Conservation (phyloP, 1,140 invertebrate genomes). For the Chlorops oryzae region DNA sequence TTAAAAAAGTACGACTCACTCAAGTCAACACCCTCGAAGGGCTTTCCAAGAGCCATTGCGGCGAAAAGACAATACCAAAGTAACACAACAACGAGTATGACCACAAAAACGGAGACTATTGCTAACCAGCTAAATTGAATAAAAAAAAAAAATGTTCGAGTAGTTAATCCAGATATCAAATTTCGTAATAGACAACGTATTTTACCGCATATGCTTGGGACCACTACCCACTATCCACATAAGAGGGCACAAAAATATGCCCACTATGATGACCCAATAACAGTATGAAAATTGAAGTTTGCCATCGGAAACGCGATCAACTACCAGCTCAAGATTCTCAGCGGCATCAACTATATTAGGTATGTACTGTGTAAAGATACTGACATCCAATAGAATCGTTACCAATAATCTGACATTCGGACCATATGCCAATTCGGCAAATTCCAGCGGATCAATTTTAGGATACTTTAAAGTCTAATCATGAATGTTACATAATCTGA, state of each 20-base stretch:
- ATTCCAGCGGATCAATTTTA: no score
- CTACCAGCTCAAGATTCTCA: conserved; percentile 68
- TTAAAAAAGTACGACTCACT: conserved; percentile 17
- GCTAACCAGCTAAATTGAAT: conserved; percentile 51
- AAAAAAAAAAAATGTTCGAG: not conserved
- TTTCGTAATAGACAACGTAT: not conserved
- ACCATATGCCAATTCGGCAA: conserved; percentile 66
- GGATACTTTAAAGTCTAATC: no score
- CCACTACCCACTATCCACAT: conserved; percentile 79
- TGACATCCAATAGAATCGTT: conserved; percentile 62
- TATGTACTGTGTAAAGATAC: conserved; percentile 67
- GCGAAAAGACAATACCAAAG: conserved; percentile 50
- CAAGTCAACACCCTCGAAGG: conserved; percentile 34
- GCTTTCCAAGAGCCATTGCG: conserved; percentile 26
- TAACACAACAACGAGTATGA: conserved; percentile 53
- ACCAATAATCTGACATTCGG: conserved; percentile 54
- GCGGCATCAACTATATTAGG: conserved; percentile 72
- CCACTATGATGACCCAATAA: conserved; percentile 67
- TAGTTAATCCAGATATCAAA: not conserved
- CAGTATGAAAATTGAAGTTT: conserved; percentile 64
- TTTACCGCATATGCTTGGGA: conserved; percentile 76
- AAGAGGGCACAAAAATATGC: conserved; percentile 62
- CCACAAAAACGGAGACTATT: conserved; percentile 54
- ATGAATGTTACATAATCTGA: no score
- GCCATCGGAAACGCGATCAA: conserved; percentile 57